Evolutionary conservation across 2,113 vertebrate species (phyloP).

Genomic region (Nerophis ophidion): DNA sequence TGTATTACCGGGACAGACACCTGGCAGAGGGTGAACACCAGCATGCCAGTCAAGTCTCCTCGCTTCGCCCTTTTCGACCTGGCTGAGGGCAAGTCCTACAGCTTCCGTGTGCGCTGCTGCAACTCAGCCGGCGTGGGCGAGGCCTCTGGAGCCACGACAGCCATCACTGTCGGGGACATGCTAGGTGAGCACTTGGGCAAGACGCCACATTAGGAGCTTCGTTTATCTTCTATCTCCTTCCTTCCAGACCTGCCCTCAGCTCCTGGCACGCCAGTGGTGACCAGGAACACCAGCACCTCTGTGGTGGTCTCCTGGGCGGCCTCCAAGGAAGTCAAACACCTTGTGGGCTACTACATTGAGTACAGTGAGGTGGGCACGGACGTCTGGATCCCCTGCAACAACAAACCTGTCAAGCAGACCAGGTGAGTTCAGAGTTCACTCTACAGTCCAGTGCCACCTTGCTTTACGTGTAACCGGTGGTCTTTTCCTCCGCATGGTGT

Average conservation of each 20-base stretch:
- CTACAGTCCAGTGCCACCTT: background rate
- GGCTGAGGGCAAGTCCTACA: conserved; percentile 87
- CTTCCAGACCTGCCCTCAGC: conserved; percentile 81
- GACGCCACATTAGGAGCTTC: background rate
- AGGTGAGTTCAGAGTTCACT: conserved; percentile 66
- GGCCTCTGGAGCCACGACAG: conserved; percentile 78
- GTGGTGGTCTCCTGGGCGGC: conserved; percentile 84
- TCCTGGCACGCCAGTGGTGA: conserved; percentile 78
- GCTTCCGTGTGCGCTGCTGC: conserved; percentile 93
- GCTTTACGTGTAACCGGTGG: too few relatives aligned
- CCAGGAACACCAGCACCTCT: conserved; percentile 86
- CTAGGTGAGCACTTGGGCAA: conserved; percentile 74
- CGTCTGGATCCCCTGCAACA: conserved; percentile 92
- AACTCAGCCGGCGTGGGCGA: conserved; percentile 91
- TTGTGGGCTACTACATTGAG: conserved; percentile 93
- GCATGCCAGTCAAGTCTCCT: conserved; percentile 94
- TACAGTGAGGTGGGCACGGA: conserved; percentile 80
- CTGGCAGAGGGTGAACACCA: conserved; percentile 94
- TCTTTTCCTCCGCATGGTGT: too few relatives aligned
- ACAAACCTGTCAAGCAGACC: conserved; percentile 89
- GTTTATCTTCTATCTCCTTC: background rate
- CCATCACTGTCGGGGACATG: conserved; percentile 84
- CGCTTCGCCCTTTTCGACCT: conserved; percentile 95
- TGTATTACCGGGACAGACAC: conserved; percentile 81
- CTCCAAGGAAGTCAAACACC: conserved; percentile 78